Conservation (phyloP, 1,140 invertebrate genomes). For the Orius insidiosus region DNA sequence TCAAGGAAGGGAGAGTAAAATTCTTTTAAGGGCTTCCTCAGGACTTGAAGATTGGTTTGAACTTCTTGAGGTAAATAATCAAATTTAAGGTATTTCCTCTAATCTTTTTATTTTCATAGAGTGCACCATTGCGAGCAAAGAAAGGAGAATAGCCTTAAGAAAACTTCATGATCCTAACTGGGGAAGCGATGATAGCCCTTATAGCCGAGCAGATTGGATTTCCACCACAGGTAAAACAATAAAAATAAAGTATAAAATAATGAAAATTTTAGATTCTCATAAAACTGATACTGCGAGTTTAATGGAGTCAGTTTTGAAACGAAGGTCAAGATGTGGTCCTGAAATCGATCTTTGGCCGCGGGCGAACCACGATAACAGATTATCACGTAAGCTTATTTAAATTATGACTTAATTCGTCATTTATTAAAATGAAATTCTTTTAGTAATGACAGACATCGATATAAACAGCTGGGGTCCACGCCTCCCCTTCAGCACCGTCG, state of each 20-base stretch:
- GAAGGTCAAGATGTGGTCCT: conserved; percentile 14
- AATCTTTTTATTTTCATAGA: conserved; percentile 23
- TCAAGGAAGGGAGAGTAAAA: conserved; percentile 32
- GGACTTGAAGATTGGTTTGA: conserved; percentile 43
- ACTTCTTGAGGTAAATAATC: conserved; percentile 28
- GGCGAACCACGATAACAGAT: conserved; percentile 15
- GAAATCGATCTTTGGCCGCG: conserved; percentile 13
- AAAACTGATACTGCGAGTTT: conserved; percentile 1
- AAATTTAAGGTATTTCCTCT: neutral
- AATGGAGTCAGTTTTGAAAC: conserved; percentile 6
- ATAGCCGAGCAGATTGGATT: neutral
- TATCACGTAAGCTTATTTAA: conserved; percentile 20
- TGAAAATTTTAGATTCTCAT: neutral
- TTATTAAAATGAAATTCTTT: conserved; percentile 8
- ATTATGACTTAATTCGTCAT: neutral
- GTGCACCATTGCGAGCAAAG: conserved; percentile 38
- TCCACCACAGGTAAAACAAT: neutral
- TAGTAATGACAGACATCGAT: conserved; percentile 24
- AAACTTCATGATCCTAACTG: conserved; percentile 27
- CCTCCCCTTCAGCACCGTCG: conserved; percentile 24
- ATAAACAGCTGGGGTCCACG: conserved; percentile 23
- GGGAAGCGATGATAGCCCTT: conserved; percentile 14
- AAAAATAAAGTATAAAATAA: neutral
- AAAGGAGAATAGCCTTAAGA: conserved; percentile 34
- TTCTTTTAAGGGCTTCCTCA: conserved; percentile 32